A percentile compares a stretch with the other conserved stretches of the same genome.
Evolutionary conservation across 1,140 invertebrate genomes (phyloP).

Genomic region (Ceratitis capitata): DNA sequence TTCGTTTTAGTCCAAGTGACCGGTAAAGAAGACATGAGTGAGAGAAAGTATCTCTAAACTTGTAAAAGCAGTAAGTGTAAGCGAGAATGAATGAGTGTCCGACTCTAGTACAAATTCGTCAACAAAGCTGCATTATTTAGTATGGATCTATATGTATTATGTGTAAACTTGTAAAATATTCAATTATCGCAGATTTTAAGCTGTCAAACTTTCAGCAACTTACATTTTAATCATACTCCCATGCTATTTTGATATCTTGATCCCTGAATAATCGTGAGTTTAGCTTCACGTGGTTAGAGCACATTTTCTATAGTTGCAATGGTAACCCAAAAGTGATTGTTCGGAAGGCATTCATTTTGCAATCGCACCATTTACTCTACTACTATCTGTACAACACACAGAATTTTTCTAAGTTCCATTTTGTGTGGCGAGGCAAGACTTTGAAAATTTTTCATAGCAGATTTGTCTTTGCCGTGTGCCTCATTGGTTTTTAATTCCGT

Average conservation of each 20-base stretch:
- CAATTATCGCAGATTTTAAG: no score
- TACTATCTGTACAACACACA: not conserved
- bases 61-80: not conserved
- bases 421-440: slow-evolving; percentile 21
- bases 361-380: not conserved
- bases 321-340: not conserved
- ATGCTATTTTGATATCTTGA: no score
- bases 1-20: not conserved
- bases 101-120: not conserved
- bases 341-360: not conserved
- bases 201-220: no score
- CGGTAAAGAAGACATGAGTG: not conserved
- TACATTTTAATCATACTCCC: no score
- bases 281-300: not conserved
- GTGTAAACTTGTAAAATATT: no score
- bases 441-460: slow-evolving; percentile 33
- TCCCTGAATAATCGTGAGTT: no score
- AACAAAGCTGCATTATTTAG: not conserved
- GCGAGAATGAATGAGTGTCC: not conserved
- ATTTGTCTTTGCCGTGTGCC: slow-evolving; percentile 16
- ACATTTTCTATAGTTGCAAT: not conserved
- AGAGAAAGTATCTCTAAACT: not conserved
- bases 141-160: no score
- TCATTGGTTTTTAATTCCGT: not conserved
- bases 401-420: slow-evolving; percentile 41